Evolutionary conservation across 1,140 invertebrate genomes (phyloP).

Genomic region (Formica selysi): DNA sequence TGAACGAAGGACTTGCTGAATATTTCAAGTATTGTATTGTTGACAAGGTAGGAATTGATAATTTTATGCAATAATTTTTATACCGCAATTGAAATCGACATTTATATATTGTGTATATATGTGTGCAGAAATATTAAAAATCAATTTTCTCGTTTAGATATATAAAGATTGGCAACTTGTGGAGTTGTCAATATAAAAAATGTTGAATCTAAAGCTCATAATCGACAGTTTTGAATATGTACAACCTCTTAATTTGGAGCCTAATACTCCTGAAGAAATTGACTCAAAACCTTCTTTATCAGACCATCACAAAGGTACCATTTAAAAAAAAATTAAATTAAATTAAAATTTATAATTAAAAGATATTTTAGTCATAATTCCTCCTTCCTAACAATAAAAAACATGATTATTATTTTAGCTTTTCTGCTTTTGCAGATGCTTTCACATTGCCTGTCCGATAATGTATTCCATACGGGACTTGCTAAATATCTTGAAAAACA

Average conservation of each 20-base stretch:
- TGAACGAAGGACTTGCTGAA: constrained; percentile 94
- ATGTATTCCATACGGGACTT: constrained; percentile 95
- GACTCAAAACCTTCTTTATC: constrained; percentile 13
- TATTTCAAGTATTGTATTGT: constrained; percentile 90
- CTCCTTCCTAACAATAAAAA: neutral
- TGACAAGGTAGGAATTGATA: constrained; percentile 38
- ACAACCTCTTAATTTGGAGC: constrained; percentile 4
- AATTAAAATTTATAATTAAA: neutral
- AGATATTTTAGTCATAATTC: neutral
- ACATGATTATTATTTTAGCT: constrained; percentile 77
- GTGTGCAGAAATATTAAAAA: too few species aligned
- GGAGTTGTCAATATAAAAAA: constrained; percentile 91
- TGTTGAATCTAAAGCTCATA: constrained; percentile 66
- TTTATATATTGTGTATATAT: neutral
- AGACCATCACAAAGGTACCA: constrained; percentile 22
- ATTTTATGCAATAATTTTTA: constrained; percentile 20
- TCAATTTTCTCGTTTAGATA: constrained; percentile 81
- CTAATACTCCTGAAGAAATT: constrained; percentile 9
- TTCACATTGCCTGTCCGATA: constrained; percentile 88
- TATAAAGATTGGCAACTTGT: constrained; percentile 91
- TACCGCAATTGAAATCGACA: neutral
- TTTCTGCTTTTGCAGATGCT: constrained; percentile 87
- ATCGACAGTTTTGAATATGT: neutral
- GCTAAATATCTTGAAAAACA: constrained; percentile 86
- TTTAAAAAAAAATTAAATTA: neutral